These are phyloP conservation scores for Amorpha juglandis DNA, from an alignment of 2,888 invertebrate species.

Conservation along the genomic window DNA sequence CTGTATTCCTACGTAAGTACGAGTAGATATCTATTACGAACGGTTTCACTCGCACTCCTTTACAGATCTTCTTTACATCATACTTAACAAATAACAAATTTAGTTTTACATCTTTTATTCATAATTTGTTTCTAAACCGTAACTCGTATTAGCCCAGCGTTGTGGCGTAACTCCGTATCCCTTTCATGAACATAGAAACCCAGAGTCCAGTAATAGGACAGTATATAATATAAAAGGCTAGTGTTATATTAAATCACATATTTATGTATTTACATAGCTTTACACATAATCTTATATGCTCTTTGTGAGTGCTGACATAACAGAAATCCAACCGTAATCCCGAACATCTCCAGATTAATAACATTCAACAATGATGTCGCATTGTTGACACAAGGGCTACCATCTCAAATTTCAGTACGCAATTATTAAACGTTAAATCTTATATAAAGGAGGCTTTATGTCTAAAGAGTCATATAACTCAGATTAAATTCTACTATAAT, in stretches of 20 bases:
- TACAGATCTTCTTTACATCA: too few relatives aligned
- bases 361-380: slow-evolving; percentile 16
- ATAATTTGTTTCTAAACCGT: too few relatives aligned
- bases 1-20: too few relatives aligned
- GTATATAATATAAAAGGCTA: too few relatives aligned
- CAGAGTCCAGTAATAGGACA: too few relatives aligned
- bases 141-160: too few relatives aligned
- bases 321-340: slow-evolving; percentile 10
- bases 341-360: slow-evolving; percentile 12
- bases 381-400: slow-evolving; percentile 13
- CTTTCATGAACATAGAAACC: too few relatives aligned
- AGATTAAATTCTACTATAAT: slow-evolving; percentile 55
- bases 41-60: too few relatives aligned
- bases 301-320: slow-evolving; percentile 7
- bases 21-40: too few relatives aligned
- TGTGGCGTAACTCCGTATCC: too few relatives aligned
- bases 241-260: not conserved
- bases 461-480: slow-evolving; percentile 45
- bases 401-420: slow-evolving; percentile 47
- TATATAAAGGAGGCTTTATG: slow-evolving; percentile 50
- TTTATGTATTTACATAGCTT: not conserved
- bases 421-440: slow-evolving; percentile 58
- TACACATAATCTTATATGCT: slow-evolving; percentile 2
- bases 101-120: too few relatives aligned
- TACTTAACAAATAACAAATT: too few relatives aligned